Evolutionary conservation across 2,113 vertebrate genomes (phyloP).

Genomic region (Tor tambroides): DNA sequence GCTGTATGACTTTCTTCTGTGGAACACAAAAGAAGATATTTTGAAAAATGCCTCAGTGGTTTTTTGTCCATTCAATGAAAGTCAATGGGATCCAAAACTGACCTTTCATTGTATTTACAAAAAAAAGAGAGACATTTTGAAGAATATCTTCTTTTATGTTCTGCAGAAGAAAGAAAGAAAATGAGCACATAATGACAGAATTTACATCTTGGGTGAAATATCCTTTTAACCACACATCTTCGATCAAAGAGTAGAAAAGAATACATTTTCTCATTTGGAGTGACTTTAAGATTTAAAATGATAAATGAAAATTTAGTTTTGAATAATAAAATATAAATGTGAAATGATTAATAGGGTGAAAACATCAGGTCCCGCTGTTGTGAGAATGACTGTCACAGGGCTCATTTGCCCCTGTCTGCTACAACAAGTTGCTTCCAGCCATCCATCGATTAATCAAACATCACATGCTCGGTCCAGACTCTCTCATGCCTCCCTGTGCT

Average conservation of each 20-base stretch:
- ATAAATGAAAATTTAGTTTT: not conserved
- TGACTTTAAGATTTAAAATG: not conserved
- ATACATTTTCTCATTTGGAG: not conserved
- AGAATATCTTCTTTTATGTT: not conserved
- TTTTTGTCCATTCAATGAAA: too few species aligned
- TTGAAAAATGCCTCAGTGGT: not conserved
- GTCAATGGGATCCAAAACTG: too few species aligned
- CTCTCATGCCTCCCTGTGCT: conserved; percentile 24
- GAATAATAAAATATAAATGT: not conserved
- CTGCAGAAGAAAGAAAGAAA: not conserved
- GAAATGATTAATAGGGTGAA: conserved; percentile 11
- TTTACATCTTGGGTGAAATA: not conserved
- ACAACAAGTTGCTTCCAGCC: conserved; percentile 52
- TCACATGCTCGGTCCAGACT: conserved; percentile 54
- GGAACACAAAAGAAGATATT: not conserved
- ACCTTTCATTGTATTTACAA: too few species aligned
- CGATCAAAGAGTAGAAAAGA: not conserved
- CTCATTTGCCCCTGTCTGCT: conserved; percentile 60
- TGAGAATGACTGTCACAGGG: conserved; percentile 4
- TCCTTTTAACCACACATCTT: not conserved
- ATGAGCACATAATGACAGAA: not conserved
- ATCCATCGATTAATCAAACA: conserved; percentile 68
- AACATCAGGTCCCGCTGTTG: not conserved
- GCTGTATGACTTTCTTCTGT: not conserved
- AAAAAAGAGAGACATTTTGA: too few species aligned